Evolutionary conservation across 2,888 invertebrate species (phyloP).

Genomic region (Hydropsyche betteni): DNA sequence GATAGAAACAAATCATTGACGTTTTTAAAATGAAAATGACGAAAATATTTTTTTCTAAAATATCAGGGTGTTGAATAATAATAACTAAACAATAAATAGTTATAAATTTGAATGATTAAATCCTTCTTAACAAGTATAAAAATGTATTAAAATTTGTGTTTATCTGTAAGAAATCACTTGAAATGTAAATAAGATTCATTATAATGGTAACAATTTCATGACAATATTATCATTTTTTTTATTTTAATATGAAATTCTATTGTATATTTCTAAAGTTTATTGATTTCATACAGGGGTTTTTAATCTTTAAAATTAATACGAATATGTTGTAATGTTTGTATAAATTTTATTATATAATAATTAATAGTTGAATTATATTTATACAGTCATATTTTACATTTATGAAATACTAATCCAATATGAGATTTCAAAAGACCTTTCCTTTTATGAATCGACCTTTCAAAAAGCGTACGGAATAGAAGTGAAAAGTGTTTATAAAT

Average conservation of each 20-base stretch:
- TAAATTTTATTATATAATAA: constrained; percentile 6
- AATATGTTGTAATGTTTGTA: constrained; percentile 19
- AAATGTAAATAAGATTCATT: too few relatives aligned
- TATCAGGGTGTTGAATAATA: constrained; percentile 33
- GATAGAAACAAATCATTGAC: constrained; percentile 45
- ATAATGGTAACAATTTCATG: too few relatives aligned
- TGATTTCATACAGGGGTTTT: too few relatives aligned
- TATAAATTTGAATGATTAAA: too few relatives aligned
- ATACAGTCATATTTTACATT: constrained; percentile 28
- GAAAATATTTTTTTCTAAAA: constrained; percentile 17
- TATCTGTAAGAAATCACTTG: too few relatives aligned
- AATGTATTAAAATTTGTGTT: too few relatives aligned
- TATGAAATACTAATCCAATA: not conserved
- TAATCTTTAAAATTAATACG: constrained; percentile 3
- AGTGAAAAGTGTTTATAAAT: constrained; percentile 35
- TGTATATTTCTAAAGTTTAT: too few relatives aligned
- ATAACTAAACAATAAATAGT: constrained; percentile 15
- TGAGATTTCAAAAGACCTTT: not conserved
- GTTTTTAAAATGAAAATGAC: not conserved
- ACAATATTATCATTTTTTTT: too few relatives aligned
- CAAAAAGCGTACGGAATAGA: not conserved
- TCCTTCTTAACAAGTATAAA: too few relatives aligned
- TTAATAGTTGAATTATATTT: constrained; percentile 20
- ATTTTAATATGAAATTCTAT: too few relatives aligned
- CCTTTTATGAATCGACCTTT: not conserved